Conservation (phyloP, 2,797 vertebrate species). For the Pachyuromys duprasi region DNA sequence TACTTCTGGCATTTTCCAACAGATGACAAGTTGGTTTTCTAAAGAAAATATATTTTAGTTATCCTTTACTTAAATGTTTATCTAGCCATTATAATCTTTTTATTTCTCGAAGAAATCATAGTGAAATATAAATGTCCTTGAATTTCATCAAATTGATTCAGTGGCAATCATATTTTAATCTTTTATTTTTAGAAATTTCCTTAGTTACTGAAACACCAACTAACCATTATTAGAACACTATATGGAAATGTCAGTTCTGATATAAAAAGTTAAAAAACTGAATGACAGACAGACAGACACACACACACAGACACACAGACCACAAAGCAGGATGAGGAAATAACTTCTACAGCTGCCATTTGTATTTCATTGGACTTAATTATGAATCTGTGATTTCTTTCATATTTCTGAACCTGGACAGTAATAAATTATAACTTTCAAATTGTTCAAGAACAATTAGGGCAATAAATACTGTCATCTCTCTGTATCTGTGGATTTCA, state of each 20-base stretch:
- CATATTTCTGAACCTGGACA: background rate
- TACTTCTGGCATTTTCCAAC: background rate
- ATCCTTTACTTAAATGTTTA: background rate
- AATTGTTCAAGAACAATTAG: slow-evolving; percentile 4
- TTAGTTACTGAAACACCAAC: background rate
- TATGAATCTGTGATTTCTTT: background rate
- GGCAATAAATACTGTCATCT: background rate
- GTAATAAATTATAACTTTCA: background rate
- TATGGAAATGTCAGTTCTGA: background rate
- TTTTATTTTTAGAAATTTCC: background rate
- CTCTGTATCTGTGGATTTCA: background rate
- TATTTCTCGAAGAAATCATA: slow-evolving; percentile 22
- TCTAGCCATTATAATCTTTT: background rate
- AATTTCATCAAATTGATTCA: background rate
- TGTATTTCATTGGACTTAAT: background rate
- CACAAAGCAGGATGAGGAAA: too few relatives aligned
- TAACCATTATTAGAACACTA: background rate
- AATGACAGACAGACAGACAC: background rate
- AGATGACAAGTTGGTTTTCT: background rate
- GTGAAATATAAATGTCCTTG: slow-evolving; percentile 26
- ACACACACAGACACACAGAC: background rate
- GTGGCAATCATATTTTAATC: background rate
- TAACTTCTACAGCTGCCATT: background rate
- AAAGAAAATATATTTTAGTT: background rate
- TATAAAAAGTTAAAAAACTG: background rate